Conservation (phyloP, 2,888 invertebrate genomes). For the Lymantria dispar region DNA sequence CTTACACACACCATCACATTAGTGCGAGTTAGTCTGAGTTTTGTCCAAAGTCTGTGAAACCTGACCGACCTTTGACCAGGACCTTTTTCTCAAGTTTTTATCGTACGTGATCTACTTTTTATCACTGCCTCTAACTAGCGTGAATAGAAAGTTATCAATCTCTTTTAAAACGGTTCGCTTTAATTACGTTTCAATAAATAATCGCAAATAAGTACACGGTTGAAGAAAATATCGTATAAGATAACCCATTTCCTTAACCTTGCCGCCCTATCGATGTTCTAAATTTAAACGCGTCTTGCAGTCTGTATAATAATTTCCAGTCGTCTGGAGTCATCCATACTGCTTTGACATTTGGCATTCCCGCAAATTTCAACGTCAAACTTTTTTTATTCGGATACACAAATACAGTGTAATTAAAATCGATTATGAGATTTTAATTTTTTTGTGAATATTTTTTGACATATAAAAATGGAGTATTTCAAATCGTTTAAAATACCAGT, state of each 20-base stretch:
- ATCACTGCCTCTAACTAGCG: too few relatives aligned
- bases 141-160: neutral
- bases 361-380: constrained; percentile 39
- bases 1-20: too few relatives aligned
- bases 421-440: constrained; percentile 11
- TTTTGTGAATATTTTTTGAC: constrained; percentile 17
- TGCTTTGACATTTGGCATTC: constrained; percentile 38
- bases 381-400: constrained; percentile 10
- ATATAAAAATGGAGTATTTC: constrained; percentile 33
- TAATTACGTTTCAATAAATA: neutral
- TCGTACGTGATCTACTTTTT: too few relatives aligned
- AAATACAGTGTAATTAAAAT: constrained; percentile 7
- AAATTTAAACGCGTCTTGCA: constrained; percentile 54
- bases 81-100: too few relatives aligned
- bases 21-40: too few relatives aligned
- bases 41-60: too few relatives aligned
- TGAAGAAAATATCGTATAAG: constrained; percentile 19
- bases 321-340: constrained; percentile 48
- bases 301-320: constrained; percentile 53
- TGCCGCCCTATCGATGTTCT: constrained; percentile 51
- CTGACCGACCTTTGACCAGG: too few relatives aligned
- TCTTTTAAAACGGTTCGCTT: neutral
- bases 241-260: constrained; percentile 22
- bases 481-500: constrained; percentile 34
- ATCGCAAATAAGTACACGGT: neutral